Base-by-base conservation (phyloP, 2,797 vertebrate species). In the Girardinus metallicus region DNA sequence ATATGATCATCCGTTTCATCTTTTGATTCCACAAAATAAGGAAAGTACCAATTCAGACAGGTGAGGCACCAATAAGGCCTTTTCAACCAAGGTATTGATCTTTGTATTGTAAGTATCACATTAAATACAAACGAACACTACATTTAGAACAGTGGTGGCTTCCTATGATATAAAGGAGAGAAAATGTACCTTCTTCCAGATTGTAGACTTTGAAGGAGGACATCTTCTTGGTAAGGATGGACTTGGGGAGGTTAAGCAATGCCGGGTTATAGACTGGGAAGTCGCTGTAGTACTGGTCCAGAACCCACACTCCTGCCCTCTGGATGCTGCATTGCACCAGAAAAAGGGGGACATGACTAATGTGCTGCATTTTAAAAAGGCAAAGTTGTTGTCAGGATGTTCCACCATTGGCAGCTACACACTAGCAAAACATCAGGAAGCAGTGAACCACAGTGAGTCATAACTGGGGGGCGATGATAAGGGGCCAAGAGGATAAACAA, bases 121-220 rank as follows among this genome's bases (percentile, higher is more conserved):
- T 64, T 39, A 23, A 23, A 66, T 21, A 36, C 5, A 1, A 21
- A 39, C 39, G 11, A 66, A 0, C 1, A 10, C 9, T 39, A 39
- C 8, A 29, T 64, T 64, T 55, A 55, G 29, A 9, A 39, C 21
- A 70, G 39, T 6, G 39, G n/a, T 26, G 66, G 21, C 5, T n/a
- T 68, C 39, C 6, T 41, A 10, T 43, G 11, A 6, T 75, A 0
- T 29, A 9, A 55, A 29, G 0, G 2, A 23, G 2, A 23, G 10
- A 2, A 46, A 39, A 41, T 13, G 1, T 73, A 98, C 98, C 98
- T 96, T 99, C 97, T 80, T 97, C 97, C 11, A 99, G 96, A 73
- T 96, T 97, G 93, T 99, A 99, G 83, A 99, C 96, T 86, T 99
- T 99, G 89, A 99, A 98, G 43, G 97, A 97, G 5, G 98, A 97